Evolutionary conservation across 2,888 invertebrate genomes (phyloP), one percentile per base, ranked within the genome.

Genomic region (Petrolisthes manimaculis): DNA sequence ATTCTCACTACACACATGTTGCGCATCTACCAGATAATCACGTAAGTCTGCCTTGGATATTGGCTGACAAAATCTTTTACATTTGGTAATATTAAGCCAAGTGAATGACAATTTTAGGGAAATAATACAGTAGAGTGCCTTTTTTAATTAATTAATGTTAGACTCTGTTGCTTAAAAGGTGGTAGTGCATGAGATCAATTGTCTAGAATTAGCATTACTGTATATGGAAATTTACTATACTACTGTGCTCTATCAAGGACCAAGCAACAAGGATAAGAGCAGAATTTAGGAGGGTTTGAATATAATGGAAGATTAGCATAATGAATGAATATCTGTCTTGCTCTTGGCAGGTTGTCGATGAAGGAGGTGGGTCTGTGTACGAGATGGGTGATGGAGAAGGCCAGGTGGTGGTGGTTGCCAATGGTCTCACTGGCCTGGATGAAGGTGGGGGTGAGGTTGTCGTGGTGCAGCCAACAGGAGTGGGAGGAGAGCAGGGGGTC

Each of bases 321-420:
- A 37, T 37, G 37, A 37, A 37, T 37, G 37, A 37, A 37, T 37
- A 37, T 37, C 37, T 37, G 37, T 75, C n/a, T 75, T 18, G 12
- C n/a, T n/a, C 12, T 77, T 80, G 74, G 21, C 83, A 87, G 87
- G 83, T 87, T 21, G 54, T 87, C 9, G 61, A 83, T 6, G 82
- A 77, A 18, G 61, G 82, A 37, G 85, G 85, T n/a, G 86, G 85
- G 14, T 89, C 89, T 4, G 86, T 89, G 51, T 89, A 89, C 75
- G 89, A 89, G 61, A 89, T 89, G 82, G 83, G 71, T 14, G 89
- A 89, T 54, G 89, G 89, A n/a, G 88, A 88, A 53, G 89, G 89
- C 8, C 89, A 89, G 6, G 88, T 88, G 54, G 85, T 89, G 24
- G 85, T 89, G 21, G 85, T 89, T n/a, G 89, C 86, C 12, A 75